Base-by-base conservation (phyloP, 2,888 invertebrate genomes). In the Dione juno region DNA sequence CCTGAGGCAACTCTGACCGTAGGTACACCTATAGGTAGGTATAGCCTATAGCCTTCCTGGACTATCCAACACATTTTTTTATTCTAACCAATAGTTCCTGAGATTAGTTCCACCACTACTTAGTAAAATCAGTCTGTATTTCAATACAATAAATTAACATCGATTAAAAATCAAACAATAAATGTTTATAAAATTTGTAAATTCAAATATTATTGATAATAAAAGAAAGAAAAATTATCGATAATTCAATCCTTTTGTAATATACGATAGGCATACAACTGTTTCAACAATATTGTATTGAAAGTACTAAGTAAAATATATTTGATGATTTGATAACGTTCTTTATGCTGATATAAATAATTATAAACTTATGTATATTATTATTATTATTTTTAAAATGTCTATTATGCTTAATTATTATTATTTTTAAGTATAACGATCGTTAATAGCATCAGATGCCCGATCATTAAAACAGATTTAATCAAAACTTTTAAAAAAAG, bases 201-300 rank as follows among this genome's bases (percentile, higher is more conserved):
- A n/a, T n/a, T n/a, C n/a, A n/a, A n/a, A n/a, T n/a, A n/a, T 8
- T 13, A 16, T 8, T 8, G 37, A 37, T 9, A 63, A 35, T 13
- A 11, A 48, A 21, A 41, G n/a, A 21, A 13, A 59, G 1, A 7
- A 43, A 40, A 8, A 16, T 48, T 63, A 10, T 63, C 19, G 5
- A 64, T 52, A 37, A 64, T 64, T 64, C 40, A 14, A 13, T 52
- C 37, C 48, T 50, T 52, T 64, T 64, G 64, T 64, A 40, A 13
- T 64, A 19, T 3, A 28, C 28, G 5, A 28, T 5, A 28, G n/a
- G n/a, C 28, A 3, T 1, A 64, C 64, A 64, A 52, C 64, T 52
- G 40, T 50, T 14, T 50, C 35, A 64, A 64, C 37, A 61, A 7
- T 35, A 9, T 40, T 40, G 13, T 3, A 9, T 40, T 21, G 21